Percentiles rank a stretch among this genome's conserved stretches.
These are phyloP conservation scores for Argyresthia goedartella DNA, from an alignment of 2,888 invertebrate species.

Conservation along the genomic window DNA sequence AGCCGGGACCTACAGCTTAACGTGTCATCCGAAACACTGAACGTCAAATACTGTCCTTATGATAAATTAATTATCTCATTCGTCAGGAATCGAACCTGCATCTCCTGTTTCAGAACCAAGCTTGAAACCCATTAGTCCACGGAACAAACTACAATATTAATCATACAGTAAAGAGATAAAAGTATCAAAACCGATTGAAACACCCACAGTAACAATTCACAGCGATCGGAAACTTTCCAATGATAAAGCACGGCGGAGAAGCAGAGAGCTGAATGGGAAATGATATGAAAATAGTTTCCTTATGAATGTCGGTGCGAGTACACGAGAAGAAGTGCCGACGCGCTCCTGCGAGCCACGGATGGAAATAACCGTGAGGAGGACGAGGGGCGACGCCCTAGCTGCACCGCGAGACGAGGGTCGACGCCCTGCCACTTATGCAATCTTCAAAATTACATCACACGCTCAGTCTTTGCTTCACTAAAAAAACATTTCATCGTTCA, in stretches of 20 bases:
- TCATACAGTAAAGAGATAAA: neutral
- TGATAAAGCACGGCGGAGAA: slow-evolving; percentile 20
- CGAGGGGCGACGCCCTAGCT: slow-evolving; percentile 16
- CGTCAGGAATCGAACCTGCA: no score
- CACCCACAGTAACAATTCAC: neutral
- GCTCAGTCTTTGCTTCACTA: neutral
- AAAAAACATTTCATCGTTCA: no score
- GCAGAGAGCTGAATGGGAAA: slow-evolving; percentile 16
- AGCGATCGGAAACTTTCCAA: slow-evolving; percentile 12
- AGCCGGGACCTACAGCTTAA: no score
- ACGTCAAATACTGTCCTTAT: no score
- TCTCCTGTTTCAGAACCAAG: no score
- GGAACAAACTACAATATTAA: neutral
- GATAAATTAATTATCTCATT: no score
- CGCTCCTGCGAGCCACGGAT: slow-evolving; percentile 8
- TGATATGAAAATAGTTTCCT: slow-evolving; percentile 37
- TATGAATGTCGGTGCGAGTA: slow-evolving; percentile 17
- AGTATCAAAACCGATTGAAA: neutral
- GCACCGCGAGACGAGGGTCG: slow-evolving; percentile 3
- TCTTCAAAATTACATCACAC: neutral
- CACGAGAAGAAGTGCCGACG: slow-evolving; percentile 14
- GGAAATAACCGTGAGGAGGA: slow-evolving; percentile 12
- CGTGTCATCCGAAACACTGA: no score
- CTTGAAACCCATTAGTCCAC: no score
- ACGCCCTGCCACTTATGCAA: neutral